Conservation (phyloP, 2,888 invertebrate species). For the Cheilosia variabilis region DNA sequence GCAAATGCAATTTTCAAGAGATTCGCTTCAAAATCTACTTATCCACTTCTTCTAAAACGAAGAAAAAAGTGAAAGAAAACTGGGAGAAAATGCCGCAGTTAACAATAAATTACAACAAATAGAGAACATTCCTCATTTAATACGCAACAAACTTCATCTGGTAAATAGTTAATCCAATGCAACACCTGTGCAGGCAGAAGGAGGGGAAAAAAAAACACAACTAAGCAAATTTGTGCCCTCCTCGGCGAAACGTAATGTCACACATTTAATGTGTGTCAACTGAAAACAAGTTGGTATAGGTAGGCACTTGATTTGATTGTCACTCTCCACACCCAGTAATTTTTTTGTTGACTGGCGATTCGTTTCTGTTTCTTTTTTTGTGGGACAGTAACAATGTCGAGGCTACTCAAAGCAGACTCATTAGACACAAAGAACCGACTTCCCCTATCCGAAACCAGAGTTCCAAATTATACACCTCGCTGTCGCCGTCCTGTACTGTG, state of each 20-base stretch:
- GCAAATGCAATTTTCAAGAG: no score
- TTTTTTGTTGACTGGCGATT: conserved; percentile 9
- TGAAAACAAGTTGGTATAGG: conserved; percentile 57
- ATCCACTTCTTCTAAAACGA: no score
- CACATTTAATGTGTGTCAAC: conserved; percentile 67
- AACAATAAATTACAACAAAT: background rate
- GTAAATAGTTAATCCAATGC: conserved; percentile 50
- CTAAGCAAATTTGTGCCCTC: conserved; percentile 1
- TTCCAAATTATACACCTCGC: background rate
- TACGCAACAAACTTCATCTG: conserved; percentile 58
- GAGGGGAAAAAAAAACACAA: conserved; percentile 8
- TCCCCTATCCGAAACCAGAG: conserved; percentile 41
- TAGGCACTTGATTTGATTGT: conserved; percentile 67
- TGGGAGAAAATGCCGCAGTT: no score
- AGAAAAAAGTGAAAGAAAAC: no score
- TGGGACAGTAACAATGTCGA: conserved; percentile 56
- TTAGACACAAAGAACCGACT: conserved; percentile 39
- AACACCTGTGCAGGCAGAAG: conserved; percentile 52
- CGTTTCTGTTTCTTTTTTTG: conserved; percentile 23
- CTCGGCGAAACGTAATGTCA: conserved; percentile 46
- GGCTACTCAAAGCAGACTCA: conserved; percentile 57
- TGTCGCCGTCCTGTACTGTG: background rate
- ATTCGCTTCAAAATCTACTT: no score
- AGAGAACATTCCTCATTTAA: conserved; percentile 29
- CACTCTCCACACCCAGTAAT: conserved; percentile 68